Evolutionary conservation across 2,113 vertebrate species (phyloP), one percentile per base, ranked within the genome.

Genomic region (Sceloporus undulatus): DNA sequence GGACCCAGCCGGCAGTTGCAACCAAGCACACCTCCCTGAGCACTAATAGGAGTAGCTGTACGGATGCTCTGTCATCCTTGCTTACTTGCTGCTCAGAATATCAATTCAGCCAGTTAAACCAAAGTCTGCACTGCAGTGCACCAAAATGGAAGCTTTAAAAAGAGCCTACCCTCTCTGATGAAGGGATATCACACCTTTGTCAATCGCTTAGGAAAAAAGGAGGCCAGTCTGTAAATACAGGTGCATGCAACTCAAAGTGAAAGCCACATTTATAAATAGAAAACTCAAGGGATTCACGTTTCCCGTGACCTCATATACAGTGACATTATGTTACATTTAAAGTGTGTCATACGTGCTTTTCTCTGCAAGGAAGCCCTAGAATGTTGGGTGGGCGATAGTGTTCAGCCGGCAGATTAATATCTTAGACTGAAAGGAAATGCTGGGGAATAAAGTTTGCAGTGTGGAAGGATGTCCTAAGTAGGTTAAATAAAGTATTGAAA

Each of bases 111-210:
- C 96, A 95, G 92, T 97, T 97, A 97, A 96, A 97, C 97, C 96
- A 96, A 96, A 97, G 97, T 97, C 97, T 98, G 98, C 98, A 98
- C 97, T 98, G 98, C 98, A 98, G 97, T 98, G 98, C 98, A 99
- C 97, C 98, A 99, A 98, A 98, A 98, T 97, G 97, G 93, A 96
- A 96, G 92, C 95, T 85, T 91, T 94, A 82, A 9, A 19, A 92
- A 94, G 94, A 59, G 19, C 91, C 90, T 87, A 73, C 91, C 87
- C 85, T 91, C 93, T 95, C 88, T 93, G 92, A 94, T 95, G 90
- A 91, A 85, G 79, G 89, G 93, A 84, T 79, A 93, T 87, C 81
- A 93, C 92, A 93, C 92, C 94, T 92, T 40, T 87, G 80, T 85
- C 80, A 86, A 91, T 93, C 85, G 86, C 73, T 82, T 68, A 71